Evolutionary conservation across 2,888 invertebrate species (phyloP).

Genomic region (Cordilura impudica): DNA sequence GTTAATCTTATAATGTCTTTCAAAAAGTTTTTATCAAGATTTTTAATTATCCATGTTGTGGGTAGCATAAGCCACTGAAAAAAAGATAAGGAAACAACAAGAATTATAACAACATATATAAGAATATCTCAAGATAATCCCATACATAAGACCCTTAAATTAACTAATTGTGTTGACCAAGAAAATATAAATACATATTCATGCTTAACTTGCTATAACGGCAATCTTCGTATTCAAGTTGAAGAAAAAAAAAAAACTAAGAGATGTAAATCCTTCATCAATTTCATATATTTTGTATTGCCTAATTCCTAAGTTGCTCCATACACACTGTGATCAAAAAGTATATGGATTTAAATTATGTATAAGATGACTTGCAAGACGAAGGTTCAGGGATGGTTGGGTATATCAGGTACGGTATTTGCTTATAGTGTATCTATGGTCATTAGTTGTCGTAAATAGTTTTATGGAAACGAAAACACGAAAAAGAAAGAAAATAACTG

Average conservation of each 20-base stretch:
- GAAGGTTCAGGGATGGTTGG: too few relatives aligned
- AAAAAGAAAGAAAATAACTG: too few relatives aligned
- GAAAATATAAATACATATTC: neutral
- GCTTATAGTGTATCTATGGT: too few relatives aligned
- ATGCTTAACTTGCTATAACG: constrained; percentile 22
- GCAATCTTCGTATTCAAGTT: neutral
- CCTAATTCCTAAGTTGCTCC: neutral
- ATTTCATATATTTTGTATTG: constrained; percentile 43
- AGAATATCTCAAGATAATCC: constrained; percentile 21
- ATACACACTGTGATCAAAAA: too few relatives aligned
- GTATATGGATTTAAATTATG: too few relatives aligned
- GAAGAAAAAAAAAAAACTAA: neutral
- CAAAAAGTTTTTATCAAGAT: constrained; percentile 52
- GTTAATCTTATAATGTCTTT: constrained; percentile 49
- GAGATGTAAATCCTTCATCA: constrained; percentile 55
- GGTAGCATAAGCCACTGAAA: constrained; percentile 44
- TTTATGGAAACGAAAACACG: too few relatives aligned
- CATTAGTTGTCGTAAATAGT: too few relatives aligned
- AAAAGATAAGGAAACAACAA: constrained; percentile 63
- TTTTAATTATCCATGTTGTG: constrained; percentile 61
- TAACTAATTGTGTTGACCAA: constrained; percentile 58
- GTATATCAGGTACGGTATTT: too few relatives aligned
- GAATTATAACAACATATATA: constrained; percentile 31
- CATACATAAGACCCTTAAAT: constrained; percentile 49
- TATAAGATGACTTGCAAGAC: too few relatives aligned